Percentiles rank a stretch among this genome's conserved stretches.
These are phyloP conservation scores for Spinus olivaceus DNA, from an alignment of 2,797 vertebrate species.

Conservation along the genomic window DNA sequence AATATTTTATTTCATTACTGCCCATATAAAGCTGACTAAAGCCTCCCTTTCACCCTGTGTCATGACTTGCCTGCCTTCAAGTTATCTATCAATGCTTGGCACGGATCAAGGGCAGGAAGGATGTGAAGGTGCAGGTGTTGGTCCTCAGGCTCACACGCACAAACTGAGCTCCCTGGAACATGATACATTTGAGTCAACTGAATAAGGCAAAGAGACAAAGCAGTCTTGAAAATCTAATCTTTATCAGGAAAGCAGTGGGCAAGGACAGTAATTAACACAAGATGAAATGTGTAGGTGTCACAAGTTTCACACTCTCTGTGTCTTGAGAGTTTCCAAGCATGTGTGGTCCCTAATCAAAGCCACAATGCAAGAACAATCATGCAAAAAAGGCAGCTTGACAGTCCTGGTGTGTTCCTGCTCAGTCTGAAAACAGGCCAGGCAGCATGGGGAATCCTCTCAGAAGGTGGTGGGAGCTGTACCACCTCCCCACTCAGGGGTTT, in stretches of 20 bases:
- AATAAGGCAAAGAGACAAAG: not conserved
- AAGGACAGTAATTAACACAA: not conserved
- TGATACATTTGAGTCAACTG: not conserved
- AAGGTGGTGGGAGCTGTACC: not conserved
- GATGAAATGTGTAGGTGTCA: not conserved
- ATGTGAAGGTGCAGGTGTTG: not conserved
- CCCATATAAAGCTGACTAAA: not conserved
- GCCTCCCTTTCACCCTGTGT: not conserved
- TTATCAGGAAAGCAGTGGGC: accelerated
- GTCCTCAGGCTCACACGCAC: not conserved
- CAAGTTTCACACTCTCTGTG: not conserved
- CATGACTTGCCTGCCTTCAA: not conserved
- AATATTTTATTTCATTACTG: not conserved
- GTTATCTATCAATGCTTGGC: not conserved
- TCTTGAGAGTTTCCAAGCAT: not conserved
- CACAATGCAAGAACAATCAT: accelerated
- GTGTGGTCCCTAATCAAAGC: not conserved
- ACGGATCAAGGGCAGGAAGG: not conserved
- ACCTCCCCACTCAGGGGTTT: not conserved
- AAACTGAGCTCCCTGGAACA: not conserved
- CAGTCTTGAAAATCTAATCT: not conserved
- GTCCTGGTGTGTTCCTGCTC: not conserved
- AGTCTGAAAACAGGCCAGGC: not conserved
- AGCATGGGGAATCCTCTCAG: not conserved
- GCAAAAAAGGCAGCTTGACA: not conserved